These are phyloP conservation scores for Rattus rattus DNA, from an alignment of 2,113 vertebrate genomes.

Conservation along the genomic window DNA sequence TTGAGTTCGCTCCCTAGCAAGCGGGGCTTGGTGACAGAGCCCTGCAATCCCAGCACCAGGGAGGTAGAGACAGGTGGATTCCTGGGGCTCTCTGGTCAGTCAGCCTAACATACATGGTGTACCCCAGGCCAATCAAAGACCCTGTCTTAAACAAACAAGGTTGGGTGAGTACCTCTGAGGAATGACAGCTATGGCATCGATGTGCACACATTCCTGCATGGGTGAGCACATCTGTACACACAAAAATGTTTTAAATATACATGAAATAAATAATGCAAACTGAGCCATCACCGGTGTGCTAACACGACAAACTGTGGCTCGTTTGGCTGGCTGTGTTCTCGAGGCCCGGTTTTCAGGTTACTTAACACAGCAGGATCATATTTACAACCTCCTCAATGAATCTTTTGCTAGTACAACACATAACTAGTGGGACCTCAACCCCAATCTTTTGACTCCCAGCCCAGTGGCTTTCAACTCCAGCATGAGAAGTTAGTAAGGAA, in stretches of 20 bases:
- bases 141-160: neutral
- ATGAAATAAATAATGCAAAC: neutral
- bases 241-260: neutral
- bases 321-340: neutral
- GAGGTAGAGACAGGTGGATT: neutral
- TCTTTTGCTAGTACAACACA: slow-evolving; percentile 28
- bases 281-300: neutral
- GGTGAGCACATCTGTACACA: neutral
- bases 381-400: slow-evolving; percentile 1
- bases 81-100: neutral
- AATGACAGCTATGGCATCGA: neutral
- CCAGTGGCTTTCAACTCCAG: slow-evolving; percentile 71
- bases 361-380: neutral
- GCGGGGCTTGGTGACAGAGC: neutral
- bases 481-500: slow-evolving; percentile 56
- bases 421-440: slow-evolving; percentile 51
- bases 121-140: neutral
- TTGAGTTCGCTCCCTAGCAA: neutral
- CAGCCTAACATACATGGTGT: neutral
- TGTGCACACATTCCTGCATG: neutral
- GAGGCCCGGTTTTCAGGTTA: slow-evolving; percentile 6
- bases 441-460: slow-evolving; percentile 70
- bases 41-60: neutral
- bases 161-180: neutral
- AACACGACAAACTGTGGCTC: neutral